Base-by-base conservation (phyloP, 2,888 invertebrate genomes). In the Kryphioiulus occultus region DNA sequence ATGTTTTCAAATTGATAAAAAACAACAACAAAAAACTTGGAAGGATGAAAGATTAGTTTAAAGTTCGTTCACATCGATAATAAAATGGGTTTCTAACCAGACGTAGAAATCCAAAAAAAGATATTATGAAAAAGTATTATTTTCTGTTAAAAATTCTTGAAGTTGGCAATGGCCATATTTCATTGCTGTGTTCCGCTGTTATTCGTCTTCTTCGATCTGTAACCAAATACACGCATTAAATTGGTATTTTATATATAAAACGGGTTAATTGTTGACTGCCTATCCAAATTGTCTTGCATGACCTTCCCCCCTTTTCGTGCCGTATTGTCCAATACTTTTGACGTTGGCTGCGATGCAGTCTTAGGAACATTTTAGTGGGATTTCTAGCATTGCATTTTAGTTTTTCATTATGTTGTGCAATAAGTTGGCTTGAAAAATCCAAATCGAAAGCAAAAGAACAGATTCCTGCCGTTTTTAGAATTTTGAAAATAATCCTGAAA, bases 171-270 rank as follows among this genome's bases (percentile, higher is more conserved):
- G 10, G 68, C 68, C 5, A 10, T 68, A 68, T 68, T 68, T 68
- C 26, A 68, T 68, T 26, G 68, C 68, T 68, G 68, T 12, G 26
- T 26, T 68, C 9, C 26, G 9, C 26, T 85, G 26, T 85, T 26
- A 44, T 85, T 85, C 85, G 22, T 85, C 85, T 85, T 85, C 85
- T 47, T 85, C 85, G 47, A 85, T 85, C 85, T 85, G 44, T 35
- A 85, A 85, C 1, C n/a, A 35, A 85, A 85, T 35, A 85, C n/a
- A 85, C 22, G 17, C 9, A 44, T 32, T 32, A 12, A 26, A 68
- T 68, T 12, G 26, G 26, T 68, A 26, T 59, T 68, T 68, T 26
- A 68, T 26, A 2, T 68, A 68, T 0, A 59, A 26, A 10, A 26
- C 12, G n/a, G 12, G 10, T 26, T 68, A 59, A 68, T 26, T 26